These are phyloP conservation scores for Drosophila tsacasi DNA, from an alignment of 1,140 invertebrate genomes.

Conservation along the genomic window DNA sequence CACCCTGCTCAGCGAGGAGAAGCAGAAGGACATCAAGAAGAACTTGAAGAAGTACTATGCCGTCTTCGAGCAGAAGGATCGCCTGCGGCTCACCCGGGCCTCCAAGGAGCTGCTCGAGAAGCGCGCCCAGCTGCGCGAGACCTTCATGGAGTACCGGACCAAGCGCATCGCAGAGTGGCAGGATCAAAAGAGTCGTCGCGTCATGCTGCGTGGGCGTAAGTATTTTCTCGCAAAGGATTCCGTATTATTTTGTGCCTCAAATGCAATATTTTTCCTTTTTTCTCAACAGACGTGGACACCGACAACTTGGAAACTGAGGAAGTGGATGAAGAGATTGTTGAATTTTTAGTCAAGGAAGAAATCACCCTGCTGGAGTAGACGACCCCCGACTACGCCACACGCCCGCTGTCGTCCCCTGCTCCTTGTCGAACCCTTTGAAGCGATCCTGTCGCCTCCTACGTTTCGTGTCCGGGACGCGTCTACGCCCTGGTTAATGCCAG, in stretches of 20 bases:
- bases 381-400: conserved; percentile 53
- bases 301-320: conserved; percentile 95
- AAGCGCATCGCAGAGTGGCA: conserved; percentile 91
- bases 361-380: conserved; percentile 89
- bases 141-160: conserved; percentile 93
- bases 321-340: conserved; percentile 97
- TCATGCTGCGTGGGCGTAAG: conserved; percentile 95
- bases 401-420: conserved; percentile 27
- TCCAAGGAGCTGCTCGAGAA: conserved; percentile 99
- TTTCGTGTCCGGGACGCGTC: conserved; percentile 49
- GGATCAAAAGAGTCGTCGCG: conserved; percentile 90
- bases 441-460: conserved; percentile 57
- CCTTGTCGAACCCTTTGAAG: conserved; percentile 6
- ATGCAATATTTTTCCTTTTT: conserved; percentile 24
- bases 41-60: conserved; percentile 99
- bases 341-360: conserved; percentile 99
- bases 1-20: conserved; percentile 91
- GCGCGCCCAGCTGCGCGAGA: conserved; percentile 94
- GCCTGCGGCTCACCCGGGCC: conserved; percentile 95
- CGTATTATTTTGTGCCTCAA: neutral
- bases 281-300: conserved; percentile 93
- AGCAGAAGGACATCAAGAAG: conserved; percentile 98
- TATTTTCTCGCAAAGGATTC: conserved; percentile 47
- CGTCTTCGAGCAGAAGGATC: conserved; percentile 98
- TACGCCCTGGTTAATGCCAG: conserved; percentile 53